A percentile compares a stretch with the other conserved stretches of the same genome.
phyloP scores from a whole-genome alignment of 2,797 vertebrate genomes.

The Esox masquinongy region DNA sequence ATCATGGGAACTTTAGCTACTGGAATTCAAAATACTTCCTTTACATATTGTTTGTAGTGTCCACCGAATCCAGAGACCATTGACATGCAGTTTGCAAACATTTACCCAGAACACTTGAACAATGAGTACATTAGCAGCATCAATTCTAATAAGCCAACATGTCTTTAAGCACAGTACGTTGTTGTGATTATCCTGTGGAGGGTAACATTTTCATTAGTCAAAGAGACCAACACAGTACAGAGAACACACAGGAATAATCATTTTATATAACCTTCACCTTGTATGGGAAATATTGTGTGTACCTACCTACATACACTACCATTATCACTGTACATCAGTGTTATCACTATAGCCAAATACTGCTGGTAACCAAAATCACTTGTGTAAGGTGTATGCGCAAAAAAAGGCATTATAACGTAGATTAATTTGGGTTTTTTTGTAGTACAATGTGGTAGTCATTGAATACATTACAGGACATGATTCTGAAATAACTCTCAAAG shows the following conservation, averaged over 20 bases:
- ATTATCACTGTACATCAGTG: slow-evolving; percentile 39
- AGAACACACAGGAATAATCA: slow-evolving; percentile 17
- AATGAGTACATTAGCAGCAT: slow-evolving; percentile 16
- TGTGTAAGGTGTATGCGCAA: slow-evolving; percentile 25
- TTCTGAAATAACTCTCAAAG: slow-evolving; percentile 16
- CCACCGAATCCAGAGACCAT: background rate
- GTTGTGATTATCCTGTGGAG: slow-evolving; percentile 26
- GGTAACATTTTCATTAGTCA: slow-evolving; percentile 35
- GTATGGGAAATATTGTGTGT: slow-evolving; percentile 24
- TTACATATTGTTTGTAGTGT: slow-evolving; percentile 23
- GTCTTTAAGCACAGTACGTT: slow-evolving; percentile 61
- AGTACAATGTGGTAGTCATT: slow-evolving; percentile 27
- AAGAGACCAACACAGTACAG: slow-evolving; percentile 16
- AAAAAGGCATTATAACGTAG: slow-evolving; percentile 30
- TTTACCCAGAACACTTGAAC: slow-evolving; percentile 23
- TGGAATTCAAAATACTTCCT: background rate
- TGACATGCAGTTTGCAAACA: slow-evolving; percentile 16
- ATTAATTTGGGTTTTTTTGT: slow-evolving; percentile 32
- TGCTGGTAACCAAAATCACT: slow-evolving; percentile 70
- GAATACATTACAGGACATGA: slow-evolving; percentile 20
- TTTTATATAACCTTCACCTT: slow-evolving; percentile 18
- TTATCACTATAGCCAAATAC: slow-evolving; percentile 65
- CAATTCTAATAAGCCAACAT: slow-evolving; percentile 26
- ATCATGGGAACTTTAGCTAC: background rate
- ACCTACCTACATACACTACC: slow-evolving; percentile 7